Evolutionary conservation across 1,140 invertebrate species (phyloP).

Genomic region (Mamestra configurata): DNA sequence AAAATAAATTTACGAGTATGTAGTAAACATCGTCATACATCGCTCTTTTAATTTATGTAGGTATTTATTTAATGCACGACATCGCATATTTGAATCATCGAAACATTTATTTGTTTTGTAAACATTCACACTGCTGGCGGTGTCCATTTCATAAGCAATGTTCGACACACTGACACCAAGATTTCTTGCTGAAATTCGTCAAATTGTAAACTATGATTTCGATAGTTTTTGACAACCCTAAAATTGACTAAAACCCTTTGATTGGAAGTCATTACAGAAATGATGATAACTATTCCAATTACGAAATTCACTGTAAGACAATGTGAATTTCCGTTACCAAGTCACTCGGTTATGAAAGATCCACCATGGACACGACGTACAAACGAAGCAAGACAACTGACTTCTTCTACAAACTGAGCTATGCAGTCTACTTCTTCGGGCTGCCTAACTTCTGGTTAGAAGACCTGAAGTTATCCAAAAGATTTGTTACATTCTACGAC

Average conservation of each 20-base stretch:
- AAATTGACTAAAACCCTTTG: neutral
- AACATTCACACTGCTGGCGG: too few species aligned
- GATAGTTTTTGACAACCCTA: slow-evolving; percentile 4
- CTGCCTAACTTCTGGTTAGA: slow-evolving; percentile 57
- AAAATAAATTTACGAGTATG: too few species aligned
- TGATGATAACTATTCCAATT: neutral
- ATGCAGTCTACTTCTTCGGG: slow-evolving; percentile 38
- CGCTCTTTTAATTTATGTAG: too few species aligned
- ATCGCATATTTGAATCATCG: neutral
- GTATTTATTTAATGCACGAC: neutral
- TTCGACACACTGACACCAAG: too few species aligned
- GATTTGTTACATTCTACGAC: slow-evolving; percentile 41
- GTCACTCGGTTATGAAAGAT: neutral
- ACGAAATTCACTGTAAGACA: neutral
- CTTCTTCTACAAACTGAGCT: slow-evolving; percentile 52
- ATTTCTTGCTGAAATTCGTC: too few species aligned
- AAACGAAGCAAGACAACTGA: slow-evolving; percentile 42
- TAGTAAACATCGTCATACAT: too few species aligned
- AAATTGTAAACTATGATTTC: neutral
- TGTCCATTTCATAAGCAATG: too few species aligned
- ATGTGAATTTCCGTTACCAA: neutral
- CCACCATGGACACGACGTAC: slow-evolving; percentile 4
- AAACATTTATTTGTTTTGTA: too few species aligned
- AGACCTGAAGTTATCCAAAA: slow-evolving; percentile 41
- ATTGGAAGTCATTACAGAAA: slow-evolving; percentile 10